Base-by-base conservation (phyloP, 2,113 vertebrate species). In the Lagenorhynchus albirostris region DNA sequence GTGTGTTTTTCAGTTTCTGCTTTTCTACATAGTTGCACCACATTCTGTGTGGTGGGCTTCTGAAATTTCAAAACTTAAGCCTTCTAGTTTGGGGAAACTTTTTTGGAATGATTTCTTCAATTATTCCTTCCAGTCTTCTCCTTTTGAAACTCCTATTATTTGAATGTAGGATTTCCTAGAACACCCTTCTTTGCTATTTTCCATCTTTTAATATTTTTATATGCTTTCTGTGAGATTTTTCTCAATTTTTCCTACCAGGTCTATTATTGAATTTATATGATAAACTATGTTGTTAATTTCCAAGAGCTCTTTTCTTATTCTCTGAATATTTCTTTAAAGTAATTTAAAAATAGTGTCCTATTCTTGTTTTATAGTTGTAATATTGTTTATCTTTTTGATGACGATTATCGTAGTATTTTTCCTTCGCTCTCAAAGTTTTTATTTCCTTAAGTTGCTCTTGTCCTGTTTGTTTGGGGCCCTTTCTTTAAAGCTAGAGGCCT, bases 171-270 rank as follows among this genome's bases (percentile, higher is more conserved):
- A 73, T 84, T 88, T 96, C 47, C n/a, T 58, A 84, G 15, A 4
- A 70, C 44, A 81, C 17, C 13, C 15, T 29, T 38, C 44, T 70
- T 89, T 92, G 25, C 60, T 74, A 47, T 91, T 83, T 96, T 82
- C 6, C 0, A 31, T 85, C 20, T 71, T 96, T 91, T 50, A 79
- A 33, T 60, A 70, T 84, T 95, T 84, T 71, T 76, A 65, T 26
- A 53, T 62, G 53, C 11, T 88, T 80, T 91, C 14, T 71, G 82
- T 71, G 44, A 93, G 20, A 63, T 92, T 95, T 95, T 96, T 44
- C 31, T 90, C 55, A 73, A 77, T 62, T 33, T 76, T 92, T 82
- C 17, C 58, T 53, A 60, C 10, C 5, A 88, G 25, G n/a, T 11
- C 73, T 92, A 92, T 89, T 58, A 55, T 12, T 29, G 47, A 80